Evolutionary conservation across 2,888 invertebrate species (phyloP).

Genomic region (Serrognathus titanus): DNA sequence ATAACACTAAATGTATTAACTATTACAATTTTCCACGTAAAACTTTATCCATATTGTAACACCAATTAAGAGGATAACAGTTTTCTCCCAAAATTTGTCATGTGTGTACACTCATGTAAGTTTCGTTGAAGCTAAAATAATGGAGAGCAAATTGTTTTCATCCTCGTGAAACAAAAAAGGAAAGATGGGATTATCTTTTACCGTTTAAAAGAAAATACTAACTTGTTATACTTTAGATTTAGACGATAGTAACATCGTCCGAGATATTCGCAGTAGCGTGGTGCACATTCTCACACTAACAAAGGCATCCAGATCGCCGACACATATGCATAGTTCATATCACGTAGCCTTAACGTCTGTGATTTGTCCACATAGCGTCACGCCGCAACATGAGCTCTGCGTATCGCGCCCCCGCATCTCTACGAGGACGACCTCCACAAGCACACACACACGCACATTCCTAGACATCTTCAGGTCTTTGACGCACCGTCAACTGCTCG

Average conservation of each 20-base stretch:
- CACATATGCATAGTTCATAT: slow-evolving; percentile 45
- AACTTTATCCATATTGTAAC: too few species aligned
- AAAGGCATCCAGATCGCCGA: slow-evolving; percentile 36
- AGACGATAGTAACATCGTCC: slow-evolving; percentile 8
- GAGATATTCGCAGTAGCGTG: slow-evolving; percentile 6
- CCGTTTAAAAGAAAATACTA: too few species aligned
- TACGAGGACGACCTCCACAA: slow-evolving; percentile 27
- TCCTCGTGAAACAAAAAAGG: too few species aligned
- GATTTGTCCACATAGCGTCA: slow-evolving; percentile 48
- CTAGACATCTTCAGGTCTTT: slow-evolving; percentile 29
- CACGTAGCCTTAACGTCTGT: slow-evolving; percentile 46
- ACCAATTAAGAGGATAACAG: too few species aligned
- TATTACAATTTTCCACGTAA: too few species aligned
- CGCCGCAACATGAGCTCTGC: slow-evolving; percentile 43
- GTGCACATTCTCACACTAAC: slow-evolving; percentile 40
- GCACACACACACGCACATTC: slow-evolving; percentile 32
- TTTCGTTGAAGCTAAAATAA: too few species aligned
- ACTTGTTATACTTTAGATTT: too few species aligned
- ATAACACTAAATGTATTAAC: too few species aligned
- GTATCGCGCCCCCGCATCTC: slow-evolving; percentile 45
- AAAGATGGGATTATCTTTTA: background rate
- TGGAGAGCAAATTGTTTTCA: too few species aligned
- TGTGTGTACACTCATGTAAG: too few species aligned
- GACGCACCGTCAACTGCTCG: slow-evolving; percentile 21
- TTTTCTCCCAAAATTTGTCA: too few species aligned